Percentiles rank a stretch among this genome's conserved stretches.
Conservation (phyloP, 2,113 vertebrate species). For the Hoplias malabaricus region DNA sequence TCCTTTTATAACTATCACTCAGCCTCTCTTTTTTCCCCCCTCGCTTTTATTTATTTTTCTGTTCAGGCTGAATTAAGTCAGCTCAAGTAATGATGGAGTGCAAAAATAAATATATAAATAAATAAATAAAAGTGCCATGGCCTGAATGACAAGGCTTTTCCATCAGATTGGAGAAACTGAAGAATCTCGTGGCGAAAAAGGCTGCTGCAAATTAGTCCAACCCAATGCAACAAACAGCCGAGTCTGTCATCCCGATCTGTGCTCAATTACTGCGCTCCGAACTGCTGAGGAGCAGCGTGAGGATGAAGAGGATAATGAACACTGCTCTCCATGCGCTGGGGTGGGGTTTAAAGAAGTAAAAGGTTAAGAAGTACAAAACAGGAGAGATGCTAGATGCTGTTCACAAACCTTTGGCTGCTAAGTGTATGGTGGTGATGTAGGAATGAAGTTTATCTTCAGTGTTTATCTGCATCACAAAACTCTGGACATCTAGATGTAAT, state of each 20-base stretch:
- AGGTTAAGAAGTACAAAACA: too few relatives aligned
- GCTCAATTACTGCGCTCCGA: constrained; percentile 38
- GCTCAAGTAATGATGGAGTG: constrained; percentile 45
- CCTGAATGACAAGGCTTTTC: constrained; percentile 47
- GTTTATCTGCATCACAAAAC: too few relatives aligned
- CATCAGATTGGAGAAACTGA: constrained; percentile 24
- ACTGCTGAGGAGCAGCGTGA: constrained; percentile 10
- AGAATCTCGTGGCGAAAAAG: constrained; percentile 23
- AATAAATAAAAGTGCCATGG: neutral
- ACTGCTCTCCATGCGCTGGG: neutral
- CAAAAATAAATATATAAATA: too few relatives aligned
- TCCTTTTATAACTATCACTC: constrained; percentile 35
- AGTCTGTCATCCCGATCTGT: constrained; percentile 30
- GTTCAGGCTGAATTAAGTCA: constrained; percentile 22
- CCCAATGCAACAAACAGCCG: constrained; percentile 46
- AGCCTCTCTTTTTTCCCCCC: too few relatives aligned
- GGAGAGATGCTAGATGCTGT: too few relatives aligned
- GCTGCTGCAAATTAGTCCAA: constrained; percentile 27
- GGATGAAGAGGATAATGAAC: constrained; percentile 25
- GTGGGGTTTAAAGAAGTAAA: neutral
- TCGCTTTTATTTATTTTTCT: constrained; percentile 1
- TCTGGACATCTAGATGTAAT: too few relatives aligned
- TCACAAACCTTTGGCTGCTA: too few relatives aligned
- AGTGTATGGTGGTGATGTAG: too few relatives aligned
- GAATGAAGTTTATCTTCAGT: too few relatives aligned